Evolutionary conservation across 2,797 vertebrate species (phyloP), one percentile per base, ranked within the genome.

Genomic region (Halcyon badia): DNA sequence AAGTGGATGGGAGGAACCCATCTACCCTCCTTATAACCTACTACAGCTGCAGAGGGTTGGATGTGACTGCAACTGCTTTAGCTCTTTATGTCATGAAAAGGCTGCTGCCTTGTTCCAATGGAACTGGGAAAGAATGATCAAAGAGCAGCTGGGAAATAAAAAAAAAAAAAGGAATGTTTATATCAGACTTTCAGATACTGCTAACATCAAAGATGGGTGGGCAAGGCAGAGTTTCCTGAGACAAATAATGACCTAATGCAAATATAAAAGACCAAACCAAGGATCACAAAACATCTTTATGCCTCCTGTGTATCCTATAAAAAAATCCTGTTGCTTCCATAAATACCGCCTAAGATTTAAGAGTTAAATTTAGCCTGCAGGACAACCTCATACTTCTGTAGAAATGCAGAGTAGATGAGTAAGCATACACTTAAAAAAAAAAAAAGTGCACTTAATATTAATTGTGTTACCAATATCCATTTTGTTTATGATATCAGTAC

Each of bases 81-180:
- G n/a, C 15, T 77, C n/a, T 85, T 81, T 41, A 46, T 4, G 1
- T 30, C 10, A 14, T 51, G 44, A 56, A 72, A 73, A 69, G 19
- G 7, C 26, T 80, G 25, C 49, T 80, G 42, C 37, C 33, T 88
- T 73, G 5, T 91, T 72, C 17, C 30, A 46, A 5, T 10, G 26
- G 10, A 33, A 8, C 5, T 82, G 9, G 6, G 5, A 15, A 39
- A 80, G 39, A 88, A 68, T 30, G 42, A 60, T 42, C 13, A 75
- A 83, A 62, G 11, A 73, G 42, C 25, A 68, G 9, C 30, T 65
- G 30, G 22, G 8, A 2, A 0, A 4, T 37, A 41, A 58, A 35
- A 19, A 15, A 28, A 22, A 0, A 4, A 41, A 46, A 52, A 25
- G 1, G 12, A 71, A 57, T 0, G 0, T 48, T 82, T 78, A 9